A percentile compares a stretch with the other conserved stretches of the same genome.
phyloP scores from a whole-genome alignment of 1,140 invertebrate species.

The Halyomorpha halys region DNA sequence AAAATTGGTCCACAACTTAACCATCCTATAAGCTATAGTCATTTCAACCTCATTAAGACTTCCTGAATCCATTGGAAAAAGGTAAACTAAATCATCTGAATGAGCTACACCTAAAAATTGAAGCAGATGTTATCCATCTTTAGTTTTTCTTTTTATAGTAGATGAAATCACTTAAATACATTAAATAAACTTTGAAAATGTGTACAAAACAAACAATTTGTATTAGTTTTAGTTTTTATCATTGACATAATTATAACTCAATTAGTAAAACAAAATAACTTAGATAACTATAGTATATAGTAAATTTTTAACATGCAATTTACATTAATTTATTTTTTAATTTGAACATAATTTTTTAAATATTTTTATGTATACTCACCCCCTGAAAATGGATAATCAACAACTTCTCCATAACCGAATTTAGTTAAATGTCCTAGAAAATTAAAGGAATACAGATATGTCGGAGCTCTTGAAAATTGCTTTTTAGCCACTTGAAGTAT shows the following conservation, averaged over 20 bases:
- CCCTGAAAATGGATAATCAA: constrained; percentile 31
- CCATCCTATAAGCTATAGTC: constrained; percentile 38
- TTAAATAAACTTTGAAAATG: no score
- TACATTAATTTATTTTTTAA: background rate
- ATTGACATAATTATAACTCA: no score
- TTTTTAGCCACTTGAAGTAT: constrained; percentile 28
- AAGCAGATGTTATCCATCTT: no score
- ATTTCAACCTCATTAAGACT: constrained; percentile 34
- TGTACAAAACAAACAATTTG: no score
- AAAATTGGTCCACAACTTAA: constrained; percentile 40
- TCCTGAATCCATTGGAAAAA: constrained; percentile 35
- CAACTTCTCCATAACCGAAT: constrained; percentile 31
- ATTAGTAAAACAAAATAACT: no score
- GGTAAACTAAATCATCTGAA: constrained; percentile 40
- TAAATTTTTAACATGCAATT: no score
- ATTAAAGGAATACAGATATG: constrained; percentile 33
- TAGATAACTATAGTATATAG: no score
- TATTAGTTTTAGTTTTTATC: no score
- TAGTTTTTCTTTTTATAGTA: no score
- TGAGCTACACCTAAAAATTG: constrained; percentile 38
- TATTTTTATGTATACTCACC: constrained; percentile 24
- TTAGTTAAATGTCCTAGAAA: constrained; percentile 32
- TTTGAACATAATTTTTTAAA: background rate
- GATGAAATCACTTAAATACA: no score
- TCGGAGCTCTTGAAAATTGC: constrained; percentile 24